Percentiles rank a stretch among this genome's conserved stretches.
Evolutionary conservation across 2,888 invertebrate species (phyloP).

Genomic region (Lasioglossum leucozonium): DNA sequence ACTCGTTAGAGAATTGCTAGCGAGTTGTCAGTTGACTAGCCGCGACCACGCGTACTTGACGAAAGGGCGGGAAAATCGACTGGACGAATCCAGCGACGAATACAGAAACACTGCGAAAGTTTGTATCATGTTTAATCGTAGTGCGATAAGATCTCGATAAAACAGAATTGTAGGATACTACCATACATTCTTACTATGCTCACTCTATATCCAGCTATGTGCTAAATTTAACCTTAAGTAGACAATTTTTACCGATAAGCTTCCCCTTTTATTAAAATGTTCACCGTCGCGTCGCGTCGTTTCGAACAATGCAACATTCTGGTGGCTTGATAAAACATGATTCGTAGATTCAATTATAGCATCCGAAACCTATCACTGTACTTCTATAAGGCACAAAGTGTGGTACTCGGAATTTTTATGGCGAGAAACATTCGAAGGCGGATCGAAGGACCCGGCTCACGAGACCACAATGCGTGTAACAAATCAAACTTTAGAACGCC

Average conservation of each 20-base stretch:
- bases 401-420: neutral
- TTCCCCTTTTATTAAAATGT: slow-evolving; percentile 45
- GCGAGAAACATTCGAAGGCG: slow-evolving; percentile 13
- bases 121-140: neutral
- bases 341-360: neutral
- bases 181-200: slow-evolving; percentile 46
- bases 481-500: slow-evolving; percentile 53
- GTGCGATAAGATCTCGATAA: slow-evolving; percentile 27
- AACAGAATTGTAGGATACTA: slow-evolving; percentile 35
- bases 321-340: neutral
- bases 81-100: neutral
- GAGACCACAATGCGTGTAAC: slow-evolving; percentile 28
- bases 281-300: slow-evolving; percentile 25
- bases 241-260: slow-evolving; percentile 67
- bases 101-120: slow-evolving; percentile 8
- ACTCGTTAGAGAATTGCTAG: neutral
- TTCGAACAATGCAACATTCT: slow-evolving; percentile 17
- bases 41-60: neutral
- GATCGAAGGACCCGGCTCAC: neutral
- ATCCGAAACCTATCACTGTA: slow-evolving; percentile 14
- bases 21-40: neutral
- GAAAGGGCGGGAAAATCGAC: slow-evolving; percentile 11
- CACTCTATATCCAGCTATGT: slow-evolving; percentile 52
- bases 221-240: slow-evolving; percentile 68
- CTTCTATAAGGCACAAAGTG: slow-evolving; percentile 8